A percentile compares a stretch with the other conserved stretches of the same genome.
Evolutionary conservation across 2,113 vertebrate species (phyloP).

Genomic region (Suncus etruscus): DNA sequence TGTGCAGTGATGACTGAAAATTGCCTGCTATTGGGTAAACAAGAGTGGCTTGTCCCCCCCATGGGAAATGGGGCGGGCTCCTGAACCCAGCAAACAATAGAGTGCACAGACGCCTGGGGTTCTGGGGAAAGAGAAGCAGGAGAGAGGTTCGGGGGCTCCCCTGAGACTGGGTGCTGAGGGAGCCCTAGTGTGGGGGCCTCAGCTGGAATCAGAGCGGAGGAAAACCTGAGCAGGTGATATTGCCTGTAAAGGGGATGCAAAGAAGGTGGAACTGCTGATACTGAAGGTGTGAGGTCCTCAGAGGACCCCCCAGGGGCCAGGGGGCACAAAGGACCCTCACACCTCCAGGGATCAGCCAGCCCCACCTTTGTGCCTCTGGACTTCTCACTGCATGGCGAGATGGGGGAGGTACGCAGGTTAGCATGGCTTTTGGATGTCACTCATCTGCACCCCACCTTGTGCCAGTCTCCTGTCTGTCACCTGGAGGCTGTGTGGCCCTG

Average conservation of each 20-base stretch:
- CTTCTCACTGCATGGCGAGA: too few relatives aligned
- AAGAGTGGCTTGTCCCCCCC: constrained; percentile 62
- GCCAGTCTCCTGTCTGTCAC: background rate
- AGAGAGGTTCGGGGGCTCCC: constrained; percentile 38
- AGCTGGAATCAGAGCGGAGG: background rate
- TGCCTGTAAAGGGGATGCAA: background rate
- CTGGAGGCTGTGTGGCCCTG: background rate
- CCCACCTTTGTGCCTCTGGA: too few relatives aligned
- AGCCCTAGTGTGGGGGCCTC: background rate
- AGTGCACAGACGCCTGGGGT: constrained; percentile 54
- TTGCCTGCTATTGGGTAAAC: constrained; percentile 75
- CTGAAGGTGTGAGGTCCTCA: background rate
- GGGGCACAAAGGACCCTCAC: too few relatives aligned
- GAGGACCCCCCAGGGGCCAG: too few relatives aligned
- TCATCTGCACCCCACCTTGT: too few relatives aligned
- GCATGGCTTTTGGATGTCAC: too few relatives aligned
- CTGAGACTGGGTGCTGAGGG: background rate
- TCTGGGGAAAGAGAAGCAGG: constrained; percentile 31
- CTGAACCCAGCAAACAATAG: constrained; percentile 77
- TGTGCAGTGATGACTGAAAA: constrained; percentile 37
- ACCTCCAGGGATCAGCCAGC: too few relatives aligned
- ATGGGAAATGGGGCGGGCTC: constrained; percentile 32
- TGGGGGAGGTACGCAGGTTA: too few relatives aligned
- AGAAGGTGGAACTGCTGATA: background rate
- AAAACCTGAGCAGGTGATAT: background rate